A percentile compares a stretch with the other conserved stretches of the same genome.
These are phyloP conservation scores for Trachymyrmex septentrionalis DNA, from an alignment of 1,140 invertebrate species.

Conservation along the genomic window DNA sequence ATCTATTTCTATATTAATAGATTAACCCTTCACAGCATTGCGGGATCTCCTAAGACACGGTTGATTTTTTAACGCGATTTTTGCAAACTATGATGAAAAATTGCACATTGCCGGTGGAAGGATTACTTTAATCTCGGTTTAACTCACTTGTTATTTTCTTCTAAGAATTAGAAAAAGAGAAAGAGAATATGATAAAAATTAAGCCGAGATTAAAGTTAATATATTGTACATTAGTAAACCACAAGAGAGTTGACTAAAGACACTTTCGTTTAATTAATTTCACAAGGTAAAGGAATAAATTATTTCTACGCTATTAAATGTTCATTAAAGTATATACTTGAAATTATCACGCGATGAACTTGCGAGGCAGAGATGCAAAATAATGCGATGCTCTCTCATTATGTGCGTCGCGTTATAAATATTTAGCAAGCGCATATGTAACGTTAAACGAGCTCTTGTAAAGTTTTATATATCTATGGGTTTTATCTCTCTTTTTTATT, in stretches of 20 bases:
- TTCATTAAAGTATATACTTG: conserved; percentile 12
- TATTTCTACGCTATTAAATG: background rate
- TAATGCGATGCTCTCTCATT: background rate
- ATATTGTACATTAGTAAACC: too few species aligned
- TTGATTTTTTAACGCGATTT: too few species aligned
- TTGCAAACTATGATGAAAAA: too few species aligned
- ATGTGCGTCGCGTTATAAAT: conserved; percentile 29
- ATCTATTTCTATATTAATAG: too few species aligned
- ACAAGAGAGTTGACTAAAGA: background rate
- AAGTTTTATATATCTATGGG: background rate
- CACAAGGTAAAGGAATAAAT: background rate
- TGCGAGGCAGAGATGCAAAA: background rate
- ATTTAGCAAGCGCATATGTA: conserved; percentile 38
- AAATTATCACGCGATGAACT: conserved; percentile 19
- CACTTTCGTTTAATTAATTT: background rate
- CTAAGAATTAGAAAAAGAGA: too few species aligned
- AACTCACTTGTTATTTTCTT: too few species aligned
- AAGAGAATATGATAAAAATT: too few species aligned
- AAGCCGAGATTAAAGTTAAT: too few species aligned
- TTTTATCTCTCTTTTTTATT: background rate
- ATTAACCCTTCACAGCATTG: too few species aligned
- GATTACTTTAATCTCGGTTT: too few species aligned
- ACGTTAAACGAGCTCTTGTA: conserved; percentile 35
- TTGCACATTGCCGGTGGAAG: too few species aligned
- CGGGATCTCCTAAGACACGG: too few species aligned